phyloP scores from a whole-genome alignment of 1,140 invertebrate genomes.

The Drosophila busckii region DNA sequence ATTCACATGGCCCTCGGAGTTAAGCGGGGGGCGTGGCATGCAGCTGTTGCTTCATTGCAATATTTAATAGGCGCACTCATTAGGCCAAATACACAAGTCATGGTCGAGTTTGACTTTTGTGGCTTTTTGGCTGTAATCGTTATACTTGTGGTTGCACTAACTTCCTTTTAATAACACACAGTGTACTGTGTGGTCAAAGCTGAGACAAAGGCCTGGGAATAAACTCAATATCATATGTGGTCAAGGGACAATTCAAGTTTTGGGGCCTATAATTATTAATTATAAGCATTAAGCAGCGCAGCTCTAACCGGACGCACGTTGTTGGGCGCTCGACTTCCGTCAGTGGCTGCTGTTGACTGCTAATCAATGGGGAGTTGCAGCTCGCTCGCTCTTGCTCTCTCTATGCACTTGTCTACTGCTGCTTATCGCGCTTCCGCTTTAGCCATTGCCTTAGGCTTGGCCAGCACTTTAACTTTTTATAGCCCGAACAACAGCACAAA shows the following conservation, averaged over 20 bases:
- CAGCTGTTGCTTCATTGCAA: constrained; percentile 37
- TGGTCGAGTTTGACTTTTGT: constrained; percentile 36
- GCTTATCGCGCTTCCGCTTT: constrained; percentile 35
- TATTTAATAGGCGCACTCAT: constrained; percentile 30
- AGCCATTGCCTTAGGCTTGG: neutral
- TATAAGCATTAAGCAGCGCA: constrained; percentile 15
- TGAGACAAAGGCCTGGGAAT: no score
- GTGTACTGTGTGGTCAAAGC: neutral
- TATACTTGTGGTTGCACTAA: constrained; percentile 25
- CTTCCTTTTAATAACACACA: constrained; percentile 36
- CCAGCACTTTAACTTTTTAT: constrained; percentile 3
- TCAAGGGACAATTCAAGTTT: neutral
- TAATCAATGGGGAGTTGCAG: neutral
- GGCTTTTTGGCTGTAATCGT: constrained; percentile 25
- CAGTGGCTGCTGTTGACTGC: neutral
- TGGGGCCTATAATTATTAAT: constrained; percentile 14
- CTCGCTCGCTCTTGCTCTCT: neutral
- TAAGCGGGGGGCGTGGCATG: neutral
- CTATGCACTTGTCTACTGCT: neutral
- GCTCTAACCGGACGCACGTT: constrained; percentile 5
- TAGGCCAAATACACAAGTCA: constrained; percentile 28
- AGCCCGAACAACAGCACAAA: constrained; percentile 2
- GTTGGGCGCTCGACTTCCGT: constrained; percentile 1
- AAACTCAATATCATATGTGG: neutral
- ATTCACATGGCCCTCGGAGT: neutral